These are phyloP conservation scores for Spea multiplicata DNA, from an alignment of 2,113 vertebrate genomes.

Conservation along the genomic window DNA sequence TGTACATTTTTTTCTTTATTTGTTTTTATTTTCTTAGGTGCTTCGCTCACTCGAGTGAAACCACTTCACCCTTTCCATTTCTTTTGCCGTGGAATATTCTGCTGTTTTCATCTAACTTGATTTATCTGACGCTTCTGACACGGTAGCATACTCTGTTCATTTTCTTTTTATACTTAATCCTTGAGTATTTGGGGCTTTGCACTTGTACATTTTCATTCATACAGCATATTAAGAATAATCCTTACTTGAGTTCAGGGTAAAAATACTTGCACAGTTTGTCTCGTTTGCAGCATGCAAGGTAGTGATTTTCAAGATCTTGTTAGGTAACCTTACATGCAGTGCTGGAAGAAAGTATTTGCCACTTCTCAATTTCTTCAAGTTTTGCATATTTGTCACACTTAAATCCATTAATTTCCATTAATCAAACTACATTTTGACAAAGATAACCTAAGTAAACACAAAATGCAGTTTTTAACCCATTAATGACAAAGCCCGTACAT, in stretches of 20 bases:
- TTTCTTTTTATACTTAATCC: slow-evolving; percentile 39
- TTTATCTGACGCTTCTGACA: slow-evolving; percentile 40
- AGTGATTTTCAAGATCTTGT: too few species aligned
- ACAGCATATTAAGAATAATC: slow-evolving; percentile 16
- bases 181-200: slow-evolving; percentile 19
- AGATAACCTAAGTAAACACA: too few species aligned
- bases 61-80: slow-evolving; percentile 39
- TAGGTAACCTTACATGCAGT: too few species aligned
- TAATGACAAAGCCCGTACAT: too few species aligned
- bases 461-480: too few species aligned
- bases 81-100: slow-evolving; percentile 43
- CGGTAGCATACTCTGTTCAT: slow-evolving; percentile 41
- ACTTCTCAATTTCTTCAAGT: too few species aligned
- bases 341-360: too few species aligned
- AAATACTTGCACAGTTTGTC: not conserved
- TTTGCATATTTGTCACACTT: too few species aligned
- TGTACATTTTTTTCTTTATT: slow-evolving; percentile 10
- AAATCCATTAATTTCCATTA: too few species aligned
- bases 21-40: not conserved
- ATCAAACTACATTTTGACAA: too few species aligned
- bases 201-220: slow-evolving; percentile 29
- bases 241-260: not conserved
- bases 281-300: too few species aligned
- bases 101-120: slow-evolving; percentile 39
- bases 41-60: slow-evolving; percentile 29